phyloP scores from a whole-genome alignment of 2,113 vertebrate species.

The Galemys pyrenaicus region DNA sequence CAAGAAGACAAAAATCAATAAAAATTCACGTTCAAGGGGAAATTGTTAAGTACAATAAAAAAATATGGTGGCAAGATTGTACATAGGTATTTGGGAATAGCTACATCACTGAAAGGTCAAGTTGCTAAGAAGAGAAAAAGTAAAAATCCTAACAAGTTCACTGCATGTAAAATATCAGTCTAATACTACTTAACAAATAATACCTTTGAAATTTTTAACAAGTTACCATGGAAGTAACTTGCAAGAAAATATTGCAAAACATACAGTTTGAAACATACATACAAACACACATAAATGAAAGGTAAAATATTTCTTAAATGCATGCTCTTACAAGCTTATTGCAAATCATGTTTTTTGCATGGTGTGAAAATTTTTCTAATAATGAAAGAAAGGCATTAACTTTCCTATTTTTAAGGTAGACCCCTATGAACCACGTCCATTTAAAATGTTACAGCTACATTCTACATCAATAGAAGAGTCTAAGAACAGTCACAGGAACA shows the following conservation, averaged over 20 bases:
- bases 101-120: not conserved
- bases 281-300: not conserved
- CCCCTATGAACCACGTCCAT: not conserved
- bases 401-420: not conserved
- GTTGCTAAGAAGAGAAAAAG: not conserved
- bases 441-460: not conserved
- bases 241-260: conserved; percentile 1
- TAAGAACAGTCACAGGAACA: not conserved
- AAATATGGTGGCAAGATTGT: not conserved
- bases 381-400: not conserved
- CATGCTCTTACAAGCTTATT: not conserved
- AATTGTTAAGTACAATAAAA: not conserved
- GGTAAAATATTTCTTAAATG: not conserved
- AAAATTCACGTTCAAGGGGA: not conserved
- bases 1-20: not conserved
- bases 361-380: conserved; percentile 2
- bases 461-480: too few relatives aligned
- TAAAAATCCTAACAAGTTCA: not conserved
- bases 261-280: not conserved
- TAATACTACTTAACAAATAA: not conserved
- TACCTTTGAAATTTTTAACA: not conserved
- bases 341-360: not conserved
- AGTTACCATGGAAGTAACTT: not conserved
- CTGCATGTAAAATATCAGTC: not conserved
- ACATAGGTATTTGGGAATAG: not conserved